phyloP scores from a whole-genome alignment of 2,797 vertebrate species.

The Rhabdomys pumilio region DNA sequence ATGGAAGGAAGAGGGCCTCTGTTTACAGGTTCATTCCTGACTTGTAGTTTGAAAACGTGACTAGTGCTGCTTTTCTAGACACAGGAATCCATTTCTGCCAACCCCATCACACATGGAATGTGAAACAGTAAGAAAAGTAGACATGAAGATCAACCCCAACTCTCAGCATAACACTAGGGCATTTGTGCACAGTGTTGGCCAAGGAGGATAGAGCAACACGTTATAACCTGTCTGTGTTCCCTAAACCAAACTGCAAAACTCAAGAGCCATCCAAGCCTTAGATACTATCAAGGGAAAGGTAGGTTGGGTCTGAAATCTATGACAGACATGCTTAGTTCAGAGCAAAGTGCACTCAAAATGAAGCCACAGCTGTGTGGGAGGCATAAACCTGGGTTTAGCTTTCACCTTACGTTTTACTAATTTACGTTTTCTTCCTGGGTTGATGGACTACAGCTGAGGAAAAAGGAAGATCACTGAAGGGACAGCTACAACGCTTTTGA shows the following conservation, averaged over 20 bases:
- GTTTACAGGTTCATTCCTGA: not conserved
- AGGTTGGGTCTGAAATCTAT: conserved; percentile 48
- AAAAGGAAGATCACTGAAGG: conserved; percentile 18
- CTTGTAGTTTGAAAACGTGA: not conserved
- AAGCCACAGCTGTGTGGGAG: conserved; percentile 50
- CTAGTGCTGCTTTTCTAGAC: not conserved
- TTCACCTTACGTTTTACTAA: conserved; percentile 55
- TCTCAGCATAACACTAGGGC: conserved; percentile 42
- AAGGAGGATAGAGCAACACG: conserved; percentile 69
- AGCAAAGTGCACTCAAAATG: conserved; percentile 61
- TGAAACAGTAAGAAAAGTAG: conserved; percentile 58
- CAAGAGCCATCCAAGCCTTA: conserved; percentile 44
- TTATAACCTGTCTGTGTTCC: conserved; percentile 68
- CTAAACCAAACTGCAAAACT: conserved; percentile 71
- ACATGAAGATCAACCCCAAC: not conserved
- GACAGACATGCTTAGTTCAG: conserved; percentile 67
- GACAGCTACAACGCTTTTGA: conserved; percentile 42
- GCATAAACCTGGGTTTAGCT: conserved; percentile 51
- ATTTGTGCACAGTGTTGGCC: conserved; percentile 64
- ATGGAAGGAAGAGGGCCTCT: not conserved
- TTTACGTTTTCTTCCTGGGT: conserved; percentile 65
- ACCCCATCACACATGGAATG: not conserved
- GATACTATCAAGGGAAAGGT: conserved; percentile 39
- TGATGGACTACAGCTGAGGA: conserved; percentile 42
- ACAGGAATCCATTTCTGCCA: not conserved